Evolutionary conservation across 37 sponge, comb jelly and placozoan genomes (phyloP).

Genomic region (Petrosia ficiformis): DNA sequence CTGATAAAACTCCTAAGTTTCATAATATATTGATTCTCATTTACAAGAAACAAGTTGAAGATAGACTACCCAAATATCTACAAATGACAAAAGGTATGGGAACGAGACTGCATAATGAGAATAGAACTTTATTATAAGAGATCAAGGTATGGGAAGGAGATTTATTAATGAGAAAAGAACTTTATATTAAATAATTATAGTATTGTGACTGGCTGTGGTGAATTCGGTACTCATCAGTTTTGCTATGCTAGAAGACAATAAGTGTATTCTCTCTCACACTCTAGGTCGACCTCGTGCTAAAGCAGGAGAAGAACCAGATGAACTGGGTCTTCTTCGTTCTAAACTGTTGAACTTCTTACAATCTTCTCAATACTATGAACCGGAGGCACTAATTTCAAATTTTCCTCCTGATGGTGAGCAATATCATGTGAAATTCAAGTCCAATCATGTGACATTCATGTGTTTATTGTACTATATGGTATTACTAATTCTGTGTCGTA

Average conservation of each 20-base stretch:
- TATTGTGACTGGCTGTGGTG: no score
- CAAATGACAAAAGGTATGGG: background rate
- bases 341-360: constrained; percentile 72
- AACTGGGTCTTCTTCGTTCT: constrained; percentile 49
- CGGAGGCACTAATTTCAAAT: constrained; percentile 55
- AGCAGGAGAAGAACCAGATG: constrained; percentile 81
- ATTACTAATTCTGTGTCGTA: background rate
- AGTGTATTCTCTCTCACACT: background rate
- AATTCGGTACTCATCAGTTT: no score
- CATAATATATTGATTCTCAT: constrained; percentile 70
- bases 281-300: constrained; percentile 29
- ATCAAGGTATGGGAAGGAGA: background rate
- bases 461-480: background rate
- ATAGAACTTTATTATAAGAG: no score
- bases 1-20: constrained; percentile 41
- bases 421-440: background rate
- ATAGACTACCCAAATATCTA: constrained; percentile 4
- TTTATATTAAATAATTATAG: no score
- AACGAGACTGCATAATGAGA: no score
- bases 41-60: constrained; percentile 21
- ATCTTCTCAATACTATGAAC: constrained; percentile 61
- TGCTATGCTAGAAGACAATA: no score
- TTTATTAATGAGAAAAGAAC: no score
- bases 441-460: background rate
- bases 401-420: constrained; percentile 71